Evolutionary conservation across 2,888 invertebrate species (phyloP).

Genomic region (Polietes domitor): DNA sequence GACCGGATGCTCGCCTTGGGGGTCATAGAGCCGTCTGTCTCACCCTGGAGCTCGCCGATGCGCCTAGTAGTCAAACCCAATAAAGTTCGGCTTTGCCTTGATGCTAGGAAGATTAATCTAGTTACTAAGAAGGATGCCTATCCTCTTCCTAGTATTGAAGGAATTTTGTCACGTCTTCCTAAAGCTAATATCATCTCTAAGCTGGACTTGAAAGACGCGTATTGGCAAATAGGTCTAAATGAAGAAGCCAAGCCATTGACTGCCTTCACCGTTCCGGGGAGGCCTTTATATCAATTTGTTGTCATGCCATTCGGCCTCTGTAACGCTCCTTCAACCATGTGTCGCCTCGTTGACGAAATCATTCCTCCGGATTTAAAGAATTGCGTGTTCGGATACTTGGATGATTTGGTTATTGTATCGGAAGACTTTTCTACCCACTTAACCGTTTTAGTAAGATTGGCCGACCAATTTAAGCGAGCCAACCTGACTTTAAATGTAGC

Average conservation of each 20-base stretch:
- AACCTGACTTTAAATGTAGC: constrained; percentile 59
- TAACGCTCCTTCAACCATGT: too few species aligned
- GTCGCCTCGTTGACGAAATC: constrained; percentile 55
- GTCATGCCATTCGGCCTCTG: too few species aligned
- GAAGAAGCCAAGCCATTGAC: constrained; percentile 44
- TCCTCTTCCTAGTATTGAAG: too few species aligned
- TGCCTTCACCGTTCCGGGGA: constrained; percentile 54
- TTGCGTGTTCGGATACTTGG: too few species aligned
- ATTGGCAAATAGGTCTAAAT: too few species aligned
- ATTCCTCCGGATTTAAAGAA: constrained; percentile 51
- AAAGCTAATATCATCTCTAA: constrained; percentile 22
- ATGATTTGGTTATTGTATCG: constrained; percentile 47
- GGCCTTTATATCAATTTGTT: constrained; percentile 54
- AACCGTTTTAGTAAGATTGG: constrained; percentile 38
- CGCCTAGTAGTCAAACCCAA: too few species aligned
- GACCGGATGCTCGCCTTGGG: too few species aligned
- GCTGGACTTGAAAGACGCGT: not conserved
- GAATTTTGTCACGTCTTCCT: constrained; percentile 33
- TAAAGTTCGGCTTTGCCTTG: too few species aligned
- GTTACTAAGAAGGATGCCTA: too few species aligned
- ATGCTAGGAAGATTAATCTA: too few species aligned
- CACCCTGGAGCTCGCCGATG: constrained; percentile 37
- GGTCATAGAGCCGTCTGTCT: constrained; percentile 44
- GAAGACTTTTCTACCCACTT: constrained; percentile 45
- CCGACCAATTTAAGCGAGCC: constrained; percentile 44